A percentile compares a stretch with the other conserved stretches of the same genome.
These are phyloP conservation scores for Vollenhovia emeryi DNA, from an alignment of 1,140 invertebrate species.

Conservation along the genomic window DNA sequence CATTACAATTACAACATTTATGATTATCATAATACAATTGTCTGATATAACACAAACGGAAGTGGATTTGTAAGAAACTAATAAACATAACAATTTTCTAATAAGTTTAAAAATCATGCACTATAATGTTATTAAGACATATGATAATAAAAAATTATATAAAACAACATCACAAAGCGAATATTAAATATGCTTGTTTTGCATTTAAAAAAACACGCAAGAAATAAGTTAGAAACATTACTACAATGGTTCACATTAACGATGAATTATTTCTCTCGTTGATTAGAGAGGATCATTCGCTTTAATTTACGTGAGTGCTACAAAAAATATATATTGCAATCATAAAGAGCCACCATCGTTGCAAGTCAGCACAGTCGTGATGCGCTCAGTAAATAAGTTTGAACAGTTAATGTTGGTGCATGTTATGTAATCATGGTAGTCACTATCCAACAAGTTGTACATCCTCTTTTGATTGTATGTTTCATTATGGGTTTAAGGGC, in stretches of 20 bases:
- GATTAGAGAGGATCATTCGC: neutral
- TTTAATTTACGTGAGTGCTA: conserved; percentile 3
- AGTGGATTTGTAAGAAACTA: neutral
- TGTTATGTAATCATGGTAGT: neutral
- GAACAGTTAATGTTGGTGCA: neutral
- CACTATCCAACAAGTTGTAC: neutral
- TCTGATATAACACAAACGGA: neutral
- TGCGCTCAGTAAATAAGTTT: neutral
- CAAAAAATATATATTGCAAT: neutral
- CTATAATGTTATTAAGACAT: no score
- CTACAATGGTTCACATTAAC: neutral
- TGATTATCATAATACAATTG: neutral
- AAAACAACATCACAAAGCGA: neutral
- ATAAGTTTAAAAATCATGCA: neutral
- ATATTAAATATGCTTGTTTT: neutral
- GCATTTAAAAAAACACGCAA: neutral
- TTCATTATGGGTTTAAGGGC: conserved; percentile 6
- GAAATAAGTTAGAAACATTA: neutral
- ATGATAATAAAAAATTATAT: no score
- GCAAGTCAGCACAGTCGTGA: neutral
- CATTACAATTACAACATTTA: neutral
- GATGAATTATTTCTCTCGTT: neutral
- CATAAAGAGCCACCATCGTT: neutral
- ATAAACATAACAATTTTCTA: neutral
- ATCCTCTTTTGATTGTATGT: neutral